Percentiles rank a stretch among this genome's conserved stretches.
Evolutionary conservation across 2,888 invertebrate genomes (phyloP).

Genomic region (Spilosoma lubricipeda): DNA sequence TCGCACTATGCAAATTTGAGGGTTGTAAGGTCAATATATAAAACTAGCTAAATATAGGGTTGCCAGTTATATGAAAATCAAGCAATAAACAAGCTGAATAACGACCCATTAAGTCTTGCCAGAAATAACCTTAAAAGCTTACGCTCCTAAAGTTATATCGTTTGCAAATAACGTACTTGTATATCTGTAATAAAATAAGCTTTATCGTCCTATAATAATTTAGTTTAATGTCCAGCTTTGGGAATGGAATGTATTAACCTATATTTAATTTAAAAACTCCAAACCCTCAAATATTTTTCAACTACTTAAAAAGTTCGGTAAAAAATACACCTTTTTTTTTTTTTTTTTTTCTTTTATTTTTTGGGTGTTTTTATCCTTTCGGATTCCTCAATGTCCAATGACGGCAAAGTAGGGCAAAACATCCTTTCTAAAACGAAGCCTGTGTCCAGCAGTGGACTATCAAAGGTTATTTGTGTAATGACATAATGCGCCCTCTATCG

Average conservation of each 20-base stretch:
- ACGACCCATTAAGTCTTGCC: slow-evolving; percentile 19
- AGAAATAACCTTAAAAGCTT: slow-evolving; percentile 32
- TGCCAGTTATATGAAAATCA: slow-evolving; percentile 12
- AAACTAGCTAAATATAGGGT: not conserved
- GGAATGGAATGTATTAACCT: slow-evolving; percentile 25
- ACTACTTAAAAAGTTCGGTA: not conserved
- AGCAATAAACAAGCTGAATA: slow-evolving; percentile 15
- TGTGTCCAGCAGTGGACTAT: too few relatives aligned
- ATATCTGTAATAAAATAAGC: slow-evolving; percentile 35
- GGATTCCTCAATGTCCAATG: not conserved
- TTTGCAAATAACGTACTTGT: slow-evolving; percentile 42
- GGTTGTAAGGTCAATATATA: not conserved
- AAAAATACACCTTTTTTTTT: not conserved
- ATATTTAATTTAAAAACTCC: slow-evolving; percentile 17
- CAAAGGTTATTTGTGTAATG: too few relatives aligned
- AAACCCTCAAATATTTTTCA: not conserved
- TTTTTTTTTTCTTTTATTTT: too few relatives aligned
- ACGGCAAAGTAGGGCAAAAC: too few relatives aligned
- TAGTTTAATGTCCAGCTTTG: slow-evolving; percentile 34
- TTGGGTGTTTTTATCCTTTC: too few relatives aligned
- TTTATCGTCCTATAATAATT: slow-evolving; percentile 44
- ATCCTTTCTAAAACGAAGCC: too few relatives aligned
- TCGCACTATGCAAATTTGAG: not conserved
- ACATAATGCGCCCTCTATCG: not conserved
- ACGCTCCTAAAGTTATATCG: slow-evolving; percentile 46